Percentiles rank a stretch among this genome's conserved stretches.
Evolutionary conservation across 35 echinoderm and acorn worm genomes (phyloP).

Genomic region (Ptychodera flava): DNA sequence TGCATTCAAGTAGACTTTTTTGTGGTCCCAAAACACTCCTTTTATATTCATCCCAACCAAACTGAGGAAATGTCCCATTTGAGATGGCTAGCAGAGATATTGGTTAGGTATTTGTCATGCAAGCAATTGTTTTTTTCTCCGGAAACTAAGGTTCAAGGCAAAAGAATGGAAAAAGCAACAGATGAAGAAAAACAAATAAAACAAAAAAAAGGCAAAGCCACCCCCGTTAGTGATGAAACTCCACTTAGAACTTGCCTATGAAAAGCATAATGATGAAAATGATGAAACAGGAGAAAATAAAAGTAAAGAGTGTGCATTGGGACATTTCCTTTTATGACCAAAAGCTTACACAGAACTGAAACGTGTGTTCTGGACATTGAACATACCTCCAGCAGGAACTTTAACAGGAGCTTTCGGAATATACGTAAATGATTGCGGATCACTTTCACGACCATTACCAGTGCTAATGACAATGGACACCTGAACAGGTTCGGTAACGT

Average conservation of each 20-base stretch:
- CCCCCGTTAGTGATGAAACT: not conserved
- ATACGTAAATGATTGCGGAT: conserved; percentile 87
- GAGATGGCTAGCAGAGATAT: not conserved
- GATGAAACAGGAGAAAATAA: no score
- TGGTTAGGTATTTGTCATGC: not conserved
- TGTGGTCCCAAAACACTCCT: not conserved
- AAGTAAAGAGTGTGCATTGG: not conserved
- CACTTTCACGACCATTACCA: conserved; percentile 78
- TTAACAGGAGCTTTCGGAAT: conserved; percentile 13
- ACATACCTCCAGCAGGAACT: not conserved
- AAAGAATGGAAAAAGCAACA: no score
- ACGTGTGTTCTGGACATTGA: no score
- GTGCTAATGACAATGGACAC: conserved; percentile 69
- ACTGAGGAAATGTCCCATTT: not conserved
- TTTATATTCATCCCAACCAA: not conserved
- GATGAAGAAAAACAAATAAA: no score
- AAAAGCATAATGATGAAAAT: no score
- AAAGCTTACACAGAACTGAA: no score
- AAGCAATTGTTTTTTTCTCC: not conserved
- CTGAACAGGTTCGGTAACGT: conserved; percentile 44
- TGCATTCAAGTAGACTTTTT: not conserved
- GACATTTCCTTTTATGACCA: conserved; percentile 1
- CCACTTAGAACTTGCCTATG: no score
- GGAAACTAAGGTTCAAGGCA: no score
- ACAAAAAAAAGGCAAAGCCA: not conserved